These are phyloP conservation scores for Numida meleagris DNA, from an alignment of 2,113 vertebrate species.

Conservation along the genomic window DNA sequence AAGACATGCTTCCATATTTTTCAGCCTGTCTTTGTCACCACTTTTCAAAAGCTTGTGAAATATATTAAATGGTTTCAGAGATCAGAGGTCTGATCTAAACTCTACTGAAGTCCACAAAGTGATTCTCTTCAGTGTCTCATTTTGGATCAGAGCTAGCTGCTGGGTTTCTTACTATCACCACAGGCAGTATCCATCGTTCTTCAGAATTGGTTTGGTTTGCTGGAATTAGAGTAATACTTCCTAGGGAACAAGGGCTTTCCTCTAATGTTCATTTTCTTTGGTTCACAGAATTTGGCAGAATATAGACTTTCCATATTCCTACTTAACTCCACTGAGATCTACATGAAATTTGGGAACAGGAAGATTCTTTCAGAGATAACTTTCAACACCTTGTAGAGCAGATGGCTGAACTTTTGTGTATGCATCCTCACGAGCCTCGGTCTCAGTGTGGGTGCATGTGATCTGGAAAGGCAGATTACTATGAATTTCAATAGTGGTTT, in stretches of 20 bases:
- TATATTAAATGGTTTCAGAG: background rate
- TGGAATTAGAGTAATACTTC: conserved; percentile 20
- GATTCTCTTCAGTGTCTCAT: background rate
- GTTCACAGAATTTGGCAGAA: conserved; percentile 5
- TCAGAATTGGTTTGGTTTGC: background rate
- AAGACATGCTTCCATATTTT: background rate
- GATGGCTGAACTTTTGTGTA: background rate
- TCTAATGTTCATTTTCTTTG: background rate
- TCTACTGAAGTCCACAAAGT: background rate
- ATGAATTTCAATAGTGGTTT: background rate
- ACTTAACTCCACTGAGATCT: background rate
- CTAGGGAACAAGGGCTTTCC: conserved; percentile 6
- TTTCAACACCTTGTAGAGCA: background rate
- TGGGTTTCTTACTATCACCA: conserved; percentile 28
- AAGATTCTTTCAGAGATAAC: background rate
- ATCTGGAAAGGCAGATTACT: background rate
- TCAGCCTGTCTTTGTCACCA: background rate
- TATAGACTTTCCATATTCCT: background rate
- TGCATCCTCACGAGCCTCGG: background rate
- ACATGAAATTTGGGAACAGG: background rate
- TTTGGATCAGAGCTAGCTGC: background rate
- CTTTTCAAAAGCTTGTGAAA: background rate
- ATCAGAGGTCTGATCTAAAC: background rate
- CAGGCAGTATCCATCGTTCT: background rate
- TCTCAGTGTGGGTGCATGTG: background rate